phyloP scores from a whole-genome alignment of 1,140 invertebrate species.

The Penaeus chinensis region DNA sequence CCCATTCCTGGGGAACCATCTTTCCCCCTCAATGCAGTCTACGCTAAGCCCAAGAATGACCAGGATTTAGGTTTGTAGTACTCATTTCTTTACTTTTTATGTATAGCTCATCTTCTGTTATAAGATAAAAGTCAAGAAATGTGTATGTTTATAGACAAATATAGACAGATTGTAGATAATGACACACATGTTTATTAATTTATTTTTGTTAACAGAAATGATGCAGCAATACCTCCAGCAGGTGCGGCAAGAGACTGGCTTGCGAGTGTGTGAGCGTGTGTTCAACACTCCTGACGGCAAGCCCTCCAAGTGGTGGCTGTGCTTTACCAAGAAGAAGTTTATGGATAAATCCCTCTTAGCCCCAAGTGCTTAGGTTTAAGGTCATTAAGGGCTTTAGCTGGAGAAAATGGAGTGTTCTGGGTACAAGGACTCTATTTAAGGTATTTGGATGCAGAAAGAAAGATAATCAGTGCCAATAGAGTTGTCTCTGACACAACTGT shows the following conservation, averaged over 20 bases:
- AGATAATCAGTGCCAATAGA: no score
- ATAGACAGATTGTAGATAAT: not conserved
- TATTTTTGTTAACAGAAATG: conserved; percentile 75
- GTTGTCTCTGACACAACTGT: no score
- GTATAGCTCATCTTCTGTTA: no score
- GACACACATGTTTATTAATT: not conserved
- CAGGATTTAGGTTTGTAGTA: conserved; percentile 74
- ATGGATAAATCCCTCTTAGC: conserved; percentile 95
- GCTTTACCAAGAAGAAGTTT: conserved; percentile 99
- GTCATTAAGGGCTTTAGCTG: not conserved
- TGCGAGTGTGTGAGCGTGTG: conserved; percentile 90
- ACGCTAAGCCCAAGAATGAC: conserved; percentile 84
- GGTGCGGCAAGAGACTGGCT: conserved; percentile 93
- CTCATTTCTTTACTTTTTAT: conserved; percentile 13
- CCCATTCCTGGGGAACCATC: conserved; percentile 94
- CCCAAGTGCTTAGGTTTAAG: conserved; percentile 56
- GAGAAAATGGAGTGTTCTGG: not conserved
- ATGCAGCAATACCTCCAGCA: conserved; percentile 95
- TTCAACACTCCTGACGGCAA: conserved; percentile 91
- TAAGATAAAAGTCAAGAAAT: no score
- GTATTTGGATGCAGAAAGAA: no score
- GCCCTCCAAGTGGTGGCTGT: conserved; percentile 99
- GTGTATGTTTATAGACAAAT: not conserved
- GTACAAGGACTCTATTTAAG: not conserved
- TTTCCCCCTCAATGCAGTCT: conserved; percentile 98